Conservation (phyloP, 2,888 invertebrate species). For the Carabus problematicus region DNA sequence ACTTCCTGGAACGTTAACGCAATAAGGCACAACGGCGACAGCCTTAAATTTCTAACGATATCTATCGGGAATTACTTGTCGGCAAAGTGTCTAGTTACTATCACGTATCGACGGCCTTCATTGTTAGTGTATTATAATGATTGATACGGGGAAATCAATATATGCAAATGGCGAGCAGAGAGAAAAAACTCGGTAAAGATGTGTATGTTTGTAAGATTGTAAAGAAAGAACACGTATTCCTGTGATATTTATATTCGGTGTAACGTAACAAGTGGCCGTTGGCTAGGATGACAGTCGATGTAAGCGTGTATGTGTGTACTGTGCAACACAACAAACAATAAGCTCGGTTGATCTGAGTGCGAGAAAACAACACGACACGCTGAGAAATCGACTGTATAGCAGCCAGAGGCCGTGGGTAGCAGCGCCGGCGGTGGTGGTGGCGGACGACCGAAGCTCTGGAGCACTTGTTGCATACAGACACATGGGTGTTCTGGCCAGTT, state of each 20-base stretch:
- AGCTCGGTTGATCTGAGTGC: constrained; percentile 11
- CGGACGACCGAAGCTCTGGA: constrained; percentile 13
- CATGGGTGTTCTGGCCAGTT: constrained; percentile 31
- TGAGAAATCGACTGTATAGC: background rate
- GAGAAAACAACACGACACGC: constrained; percentile 2
- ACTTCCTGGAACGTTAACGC: background rate
- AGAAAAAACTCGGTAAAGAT: no score
- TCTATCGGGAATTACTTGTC: constrained; percentile 54
- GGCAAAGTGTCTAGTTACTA: no score
- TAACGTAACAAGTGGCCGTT: constrained; percentile 38
- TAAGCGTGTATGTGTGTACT: constrained; percentile 5
- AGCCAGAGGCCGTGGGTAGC: background rate
- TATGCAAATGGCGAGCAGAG: no score
- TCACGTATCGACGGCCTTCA: no score
- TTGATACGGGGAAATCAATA: no score
- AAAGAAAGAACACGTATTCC: no score
- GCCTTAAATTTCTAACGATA: constrained; percentile 55
- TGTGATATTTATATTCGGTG: no score
- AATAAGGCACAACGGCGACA: constrained; percentile 53
- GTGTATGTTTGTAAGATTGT: no score
- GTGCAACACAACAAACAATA: constrained; percentile 16
- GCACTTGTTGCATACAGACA: constrained; percentile 41
- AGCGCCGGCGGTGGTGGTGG: constrained; percentile 17
- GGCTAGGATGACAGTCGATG: constrained; percentile 28
- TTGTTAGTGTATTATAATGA: no score